Base-by-base conservation (phyloP, 2,113 vertebrate species). In the Lathamus discolor region DNA sequence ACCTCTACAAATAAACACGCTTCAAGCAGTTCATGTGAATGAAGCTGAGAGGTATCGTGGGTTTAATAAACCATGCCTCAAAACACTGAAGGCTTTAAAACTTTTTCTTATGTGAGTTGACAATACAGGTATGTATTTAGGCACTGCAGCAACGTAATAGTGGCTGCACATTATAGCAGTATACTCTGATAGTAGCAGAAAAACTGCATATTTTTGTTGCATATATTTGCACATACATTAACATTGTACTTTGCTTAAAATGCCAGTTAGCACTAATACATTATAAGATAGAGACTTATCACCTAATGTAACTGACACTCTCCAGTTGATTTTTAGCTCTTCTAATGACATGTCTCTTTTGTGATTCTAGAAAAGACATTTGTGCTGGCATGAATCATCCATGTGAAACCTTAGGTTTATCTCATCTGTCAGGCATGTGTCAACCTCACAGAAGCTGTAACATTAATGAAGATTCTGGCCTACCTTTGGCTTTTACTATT, bases 371-470 rank as follows among this genome's bases (percentile, higher is more conserved):
- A 93, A 99, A 99, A 97, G 99, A 99, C 96, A 98, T 99, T 88
- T 99, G 99, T 95, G 99, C 99, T 62, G 98, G 99, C 83, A 98
- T 98, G 97, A 99, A 99, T 91, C 98, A 98, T 78, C 99, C 99
- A 0, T 99, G 99, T 82, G 99, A 99, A 98, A 99, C 99, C 4
- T 97, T 99, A 55, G 99, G 99, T 54, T 98, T 99, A 89, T 99
- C 99, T 73, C 99, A 99, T 90, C 98, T 99, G n/a, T 99, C 99
- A 1, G 99, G 99, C 74, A 99, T 99, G 98, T 99, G 99, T 91
- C 99, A 99, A 46, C 99, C 99, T 24, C 99, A 99, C 92, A 98
- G 99, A 74, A 99, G 99, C 94, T 99, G 99, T 95, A 99, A 99
- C 94, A 99, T 99, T 97, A 99, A 99, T 11, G 99, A 99, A 97